Percentiles rank a stretch among this genome's conserved stretches.
These are phyloP conservation scores for Oxytorus armatus DNA, from an alignment of 2,888 invertebrate species.

Conservation along the genomic window DNA sequence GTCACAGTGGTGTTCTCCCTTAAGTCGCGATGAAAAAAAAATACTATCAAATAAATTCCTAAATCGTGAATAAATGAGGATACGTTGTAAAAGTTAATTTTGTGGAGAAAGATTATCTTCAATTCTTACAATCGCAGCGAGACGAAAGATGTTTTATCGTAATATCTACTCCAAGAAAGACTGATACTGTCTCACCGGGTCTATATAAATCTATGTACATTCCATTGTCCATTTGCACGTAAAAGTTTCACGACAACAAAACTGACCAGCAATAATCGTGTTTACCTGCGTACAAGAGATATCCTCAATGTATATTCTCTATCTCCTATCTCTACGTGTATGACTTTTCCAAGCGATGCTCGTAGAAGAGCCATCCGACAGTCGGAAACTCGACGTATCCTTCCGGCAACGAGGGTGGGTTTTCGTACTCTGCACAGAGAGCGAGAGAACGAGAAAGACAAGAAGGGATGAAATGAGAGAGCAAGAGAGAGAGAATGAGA, in stretches of 20 bases:
- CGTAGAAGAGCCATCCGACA: slow-evolving; percentile 34
- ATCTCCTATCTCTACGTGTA: slow-evolving; percentile 1
- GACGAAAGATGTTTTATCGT: too few species aligned
- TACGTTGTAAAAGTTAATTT: too few species aligned
- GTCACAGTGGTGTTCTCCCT: too few species aligned
- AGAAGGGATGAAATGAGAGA: slow-evolving; percentile 2
- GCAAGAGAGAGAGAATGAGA: slow-evolving; percentile 11
- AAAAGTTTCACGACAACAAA: slow-evolving; percentile 26
- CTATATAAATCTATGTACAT: slow-evolving; percentile 3
- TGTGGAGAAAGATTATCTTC: too few species aligned
- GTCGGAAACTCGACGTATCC: slow-evolving; percentile 52
- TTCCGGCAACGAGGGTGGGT: slow-evolving; percentile 48
- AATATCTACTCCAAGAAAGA: too few species aligned
- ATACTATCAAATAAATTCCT: too few species aligned
- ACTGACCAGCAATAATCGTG: slow-evolving; percentile 40
- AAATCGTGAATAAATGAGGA: too few species aligned
- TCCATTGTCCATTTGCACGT: slow-evolving; percentile 34
- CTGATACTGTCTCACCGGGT: not conserved
- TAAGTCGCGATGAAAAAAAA: too few species aligned
- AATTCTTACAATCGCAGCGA: too few species aligned
- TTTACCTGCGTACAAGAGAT: slow-evolving; percentile 29
- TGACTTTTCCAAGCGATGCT: slow-evolving; percentile 24
- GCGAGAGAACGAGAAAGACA: not conserved
- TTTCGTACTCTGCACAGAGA: slow-evolving; percentile 13
- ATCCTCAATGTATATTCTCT: not conserved